These are phyloP conservation scores for Gasteruption jaculator DNA, from an alignment of 2,888 invertebrate species.

Conservation along the genomic window DNA sequence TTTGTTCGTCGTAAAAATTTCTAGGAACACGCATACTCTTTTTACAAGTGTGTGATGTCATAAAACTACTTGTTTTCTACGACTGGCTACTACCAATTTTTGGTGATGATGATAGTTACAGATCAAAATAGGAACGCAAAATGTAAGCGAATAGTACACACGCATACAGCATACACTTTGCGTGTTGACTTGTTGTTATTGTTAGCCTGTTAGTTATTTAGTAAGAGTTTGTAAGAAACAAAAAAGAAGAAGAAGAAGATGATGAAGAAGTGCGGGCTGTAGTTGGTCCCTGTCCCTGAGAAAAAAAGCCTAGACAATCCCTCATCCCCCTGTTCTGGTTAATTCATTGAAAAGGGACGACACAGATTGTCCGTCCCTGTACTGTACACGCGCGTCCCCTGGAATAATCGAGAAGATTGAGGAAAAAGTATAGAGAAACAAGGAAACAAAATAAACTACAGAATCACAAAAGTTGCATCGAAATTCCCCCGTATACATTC, in stretches of 20 bases:
- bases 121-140: slow-evolving; percentile 40
- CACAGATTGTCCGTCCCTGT: slow-evolving; percentile 28
- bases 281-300: slow-evolving; percentile 53
- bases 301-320: slow-evolving; percentile 48
- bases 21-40: no score
- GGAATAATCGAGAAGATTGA: slow-evolving; percentile 19
- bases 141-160: slow-evolving; percentile 36
- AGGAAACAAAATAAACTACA: slow-evolving; percentile 11
- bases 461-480: no score
- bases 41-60: no score
- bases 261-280: slow-evolving; percentile 52
- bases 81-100: no score
- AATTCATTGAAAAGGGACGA: slow-evolving; percentile 38
- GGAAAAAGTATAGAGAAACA: slow-evolving; percentile 18
- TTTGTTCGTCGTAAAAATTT: no score
- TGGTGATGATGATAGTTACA: slow-evolving; percentile 46
- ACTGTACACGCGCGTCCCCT: slow-evolving; percentile 31
- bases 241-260: no score
- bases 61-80: no score
- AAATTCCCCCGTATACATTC: no score
- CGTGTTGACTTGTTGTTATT: slow-evolving; percentile 53
- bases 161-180: slow-evolving; percentile 45
- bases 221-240: no score
- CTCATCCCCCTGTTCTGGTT: slow-evolving; percentile 50
- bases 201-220: slow-evolving; percentile 53